These are phyloP conservation scores for Mellilla xanthometata DNA, from an alignment of 2,888 invertebrate genomes.

Conservation along the genomic window DNA sequence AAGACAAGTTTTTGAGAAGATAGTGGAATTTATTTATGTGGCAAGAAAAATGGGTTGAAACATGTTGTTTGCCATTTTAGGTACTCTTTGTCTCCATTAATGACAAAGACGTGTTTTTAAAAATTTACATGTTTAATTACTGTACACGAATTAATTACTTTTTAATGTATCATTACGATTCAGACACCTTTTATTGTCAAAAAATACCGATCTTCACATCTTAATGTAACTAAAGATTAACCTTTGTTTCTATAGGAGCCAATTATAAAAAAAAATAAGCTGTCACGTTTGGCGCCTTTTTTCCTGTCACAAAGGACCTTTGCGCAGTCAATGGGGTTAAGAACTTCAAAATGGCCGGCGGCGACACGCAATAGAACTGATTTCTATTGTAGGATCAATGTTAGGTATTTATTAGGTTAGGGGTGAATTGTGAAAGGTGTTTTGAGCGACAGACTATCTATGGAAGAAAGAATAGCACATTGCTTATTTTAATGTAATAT, in stretches of 20 bases:
- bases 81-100: not conserved
- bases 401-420: conserved; percentile 23
- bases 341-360: conserved; percentile 60
- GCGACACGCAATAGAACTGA: conserved; percentile 56
- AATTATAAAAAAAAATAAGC: not conserved
- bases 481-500: no score
- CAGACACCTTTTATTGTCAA: no score
- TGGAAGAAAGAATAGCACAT: no score
- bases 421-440: conserved; percentile 5
- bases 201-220: no score
- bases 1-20: not conserved
- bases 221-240: no score
- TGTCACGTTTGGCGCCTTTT: conserved; percentile 46
- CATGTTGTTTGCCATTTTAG: not conserved
- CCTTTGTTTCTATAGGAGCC: no score
- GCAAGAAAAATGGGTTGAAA: not conserved
- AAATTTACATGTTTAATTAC: no score
- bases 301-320: conserved; percentile 40
- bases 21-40: not conserved
- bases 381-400: conserved; percentile 36
- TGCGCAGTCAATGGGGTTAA: conserved; percentile 50
- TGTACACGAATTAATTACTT: no score
- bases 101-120: no score
- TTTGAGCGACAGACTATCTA: no score
- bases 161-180: no score